Evolutionary conservation across 2,888 invertebrate genomes (phyloP), one percentile per base, ranked within the genome.

Genomic region (Temnothorax unifasciatus): DNA sequence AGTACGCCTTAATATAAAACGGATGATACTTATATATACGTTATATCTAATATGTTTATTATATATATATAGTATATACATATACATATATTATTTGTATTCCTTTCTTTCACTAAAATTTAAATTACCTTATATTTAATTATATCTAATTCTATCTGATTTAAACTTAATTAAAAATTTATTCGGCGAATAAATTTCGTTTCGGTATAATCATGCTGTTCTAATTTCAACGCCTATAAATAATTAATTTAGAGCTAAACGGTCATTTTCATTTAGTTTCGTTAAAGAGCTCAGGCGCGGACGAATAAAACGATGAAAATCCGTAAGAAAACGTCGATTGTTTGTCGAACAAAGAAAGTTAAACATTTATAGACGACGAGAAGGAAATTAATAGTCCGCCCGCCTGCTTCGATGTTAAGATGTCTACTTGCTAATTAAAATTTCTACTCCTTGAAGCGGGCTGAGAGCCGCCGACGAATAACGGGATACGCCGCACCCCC

Each of bases 371-470:
- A 59, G 76, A 74, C 66, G 64, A 64, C 63, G 64, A 82, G 83
- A 83, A 82, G 87, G 74, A 86, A 90, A 90, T 90, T 90, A 90
- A 90, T 89, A 89, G 89, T 79, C 69, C 64, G 77, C 73, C 59
- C 54, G 87, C 73, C 74, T 82, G 86, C 84, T 83, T 81, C 86
- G 79, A 87, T 85, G 82, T 88, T 88, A 90, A 90, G 88, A 88
- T 86, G 89, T 88, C 87, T 88, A 89, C 82, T 83, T 87, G 82
- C 88, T 90, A 90, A 90, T 90, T 90, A 90, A 90, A 90, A 90
- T 90, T 88, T 87, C 86, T 88, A 84, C 85, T 86, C 90, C 59
- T 79, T 68, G 77, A 83, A 73, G 86, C 82, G 68, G 44, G 82
- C 82, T 81, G 54, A 85, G 21, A 85, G 83, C 82, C 75, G 82